phyloP scores from a whole-genome alignment of 2,888 invertebrate species.

The Ariolimax columbianus region DNA sequence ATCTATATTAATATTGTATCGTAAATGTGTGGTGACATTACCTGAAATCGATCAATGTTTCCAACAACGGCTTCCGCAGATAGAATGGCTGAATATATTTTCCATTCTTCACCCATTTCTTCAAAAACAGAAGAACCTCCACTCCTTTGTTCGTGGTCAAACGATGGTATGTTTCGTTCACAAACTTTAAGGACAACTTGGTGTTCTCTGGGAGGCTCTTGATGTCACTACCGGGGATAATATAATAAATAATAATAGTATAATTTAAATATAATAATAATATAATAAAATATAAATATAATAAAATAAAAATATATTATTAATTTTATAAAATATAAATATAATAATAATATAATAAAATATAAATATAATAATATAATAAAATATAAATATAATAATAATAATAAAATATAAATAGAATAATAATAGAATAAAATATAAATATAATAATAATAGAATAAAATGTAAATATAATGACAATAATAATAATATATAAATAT shows the following conservation, averaged over 20 bases:
- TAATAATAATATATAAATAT: too few species aligned
- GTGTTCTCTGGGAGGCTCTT: not conserved
- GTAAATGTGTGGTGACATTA: too few species aligned
- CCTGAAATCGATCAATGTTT: constrained; percentile 39
- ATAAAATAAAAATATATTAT: too few species aligned
- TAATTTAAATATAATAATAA: too few species aligned
- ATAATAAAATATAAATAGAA: not conserved
- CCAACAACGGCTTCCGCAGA: constrained; percentile 30
- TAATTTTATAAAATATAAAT: not conserved
- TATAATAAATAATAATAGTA: not conserved
- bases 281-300: too few species aligned
- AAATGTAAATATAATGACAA: too few species aligned
- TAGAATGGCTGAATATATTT: constrained; percentile 44
- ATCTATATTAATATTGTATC: too few species aligned
- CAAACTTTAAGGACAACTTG: not conserved
- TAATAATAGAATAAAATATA: not conserved
- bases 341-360: too few species aligned
- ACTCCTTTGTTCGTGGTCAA: constrained; percentile 26
- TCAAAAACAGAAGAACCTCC: constrained; percentile 31
- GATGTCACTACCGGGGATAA: not conserved
- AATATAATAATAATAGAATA: not conserved
- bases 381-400: not conserved
- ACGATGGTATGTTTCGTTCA: constrained; percentile 43
- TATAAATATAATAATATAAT: too few species aligned
- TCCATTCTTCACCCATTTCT: constrained; percentile 19